Base-by-base conservation (phyloP, 2,888 invertebrate species). In the Ophion costatus region DNA sequence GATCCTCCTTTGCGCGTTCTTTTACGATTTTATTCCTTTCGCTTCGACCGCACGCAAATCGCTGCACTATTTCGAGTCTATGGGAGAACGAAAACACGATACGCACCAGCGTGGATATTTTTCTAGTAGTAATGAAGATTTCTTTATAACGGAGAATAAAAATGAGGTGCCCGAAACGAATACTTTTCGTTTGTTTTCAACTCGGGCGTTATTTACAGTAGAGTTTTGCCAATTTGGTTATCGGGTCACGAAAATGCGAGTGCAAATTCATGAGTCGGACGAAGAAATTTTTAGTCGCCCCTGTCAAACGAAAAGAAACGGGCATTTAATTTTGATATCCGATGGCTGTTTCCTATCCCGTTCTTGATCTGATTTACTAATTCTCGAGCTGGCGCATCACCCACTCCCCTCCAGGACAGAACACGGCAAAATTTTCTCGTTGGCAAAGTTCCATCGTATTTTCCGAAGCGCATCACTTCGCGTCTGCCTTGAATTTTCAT, bases 371-470 rank as follows among this genome's bases (percentile, higher is more conserved):
- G 61, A 59, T 69, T 74, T 66, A 69, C 33, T 76, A 82, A 67
- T 73, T 63, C 76, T 56, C 82, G 80, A 71, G 71, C 85, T 80
- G 77, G 79, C 42, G 14, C 45, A 38, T 51, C 59, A 67, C 10
- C 14, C 10, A 45, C 20, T 38, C 64, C 64, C 29, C 29, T 4
- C 38, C 51, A 17, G 51, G 51, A 51, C 5, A 17, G 51, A 51
- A 51, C 51, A 17, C 17, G 51, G 17, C 17, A 51, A 17, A 51
- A 51, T 5, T 51, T 14, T 64, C 73, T 38, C 57, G 20, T 74
- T 85, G 85, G 85, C 85, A 82, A 77, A 69, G 14, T 64, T 82
- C 85, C 85, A 85, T 76, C 38, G 80, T 75, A 79, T 75, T 85
- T 82, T 76, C 61, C 42, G 57, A 59, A 63, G 42, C 76, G 42